These are phyloP conservation scores for Allygus modestus DNA, from an alignment of 2,888 invertebrate species.

Conservation along the genomic window DNA sequence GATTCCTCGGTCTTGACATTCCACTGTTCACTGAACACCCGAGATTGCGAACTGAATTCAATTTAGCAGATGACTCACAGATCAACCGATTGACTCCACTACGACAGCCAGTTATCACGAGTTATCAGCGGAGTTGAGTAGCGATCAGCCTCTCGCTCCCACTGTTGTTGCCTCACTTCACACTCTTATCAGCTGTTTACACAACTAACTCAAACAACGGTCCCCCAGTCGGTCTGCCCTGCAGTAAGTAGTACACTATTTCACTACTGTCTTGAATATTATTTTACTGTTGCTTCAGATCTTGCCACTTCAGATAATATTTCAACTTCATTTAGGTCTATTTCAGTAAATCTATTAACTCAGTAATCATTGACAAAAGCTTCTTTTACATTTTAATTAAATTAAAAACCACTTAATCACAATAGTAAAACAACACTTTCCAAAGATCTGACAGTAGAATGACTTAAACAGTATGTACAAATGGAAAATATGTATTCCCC, in stretches of 20 bases:
- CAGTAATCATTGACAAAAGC: no score
- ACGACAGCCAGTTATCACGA: conserved; percentile 30
- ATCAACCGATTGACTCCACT: conserved; percentile 4
- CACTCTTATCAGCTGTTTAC: conserved; percentile 28
- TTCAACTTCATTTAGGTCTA: no score
- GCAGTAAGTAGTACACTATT: background rate
- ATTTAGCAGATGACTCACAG: conserved; percentile 9
- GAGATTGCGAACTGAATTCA: background rate
- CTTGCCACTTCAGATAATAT: background rate
- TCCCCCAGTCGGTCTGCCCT: background rate
- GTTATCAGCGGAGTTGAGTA: background rate
- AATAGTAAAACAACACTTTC: no score
- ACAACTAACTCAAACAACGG: background rate
- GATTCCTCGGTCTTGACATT: conserved; percentile 18
- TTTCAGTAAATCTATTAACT: no score
- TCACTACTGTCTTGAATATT: background rate
- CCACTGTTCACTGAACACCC: conserved; percentile 1
- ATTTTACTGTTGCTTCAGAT: background rate
- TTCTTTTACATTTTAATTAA: no score
- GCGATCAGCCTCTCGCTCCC: background rate
- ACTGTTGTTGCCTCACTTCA: conserved; percentile 12
- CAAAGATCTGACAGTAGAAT: no score
- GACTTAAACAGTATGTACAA: no score
- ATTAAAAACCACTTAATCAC: no score
- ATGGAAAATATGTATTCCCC: no score